phyloP scores from a whole-genome alignment of 1,140 invertebrate species.

The Subanguina moxae region DNA sequence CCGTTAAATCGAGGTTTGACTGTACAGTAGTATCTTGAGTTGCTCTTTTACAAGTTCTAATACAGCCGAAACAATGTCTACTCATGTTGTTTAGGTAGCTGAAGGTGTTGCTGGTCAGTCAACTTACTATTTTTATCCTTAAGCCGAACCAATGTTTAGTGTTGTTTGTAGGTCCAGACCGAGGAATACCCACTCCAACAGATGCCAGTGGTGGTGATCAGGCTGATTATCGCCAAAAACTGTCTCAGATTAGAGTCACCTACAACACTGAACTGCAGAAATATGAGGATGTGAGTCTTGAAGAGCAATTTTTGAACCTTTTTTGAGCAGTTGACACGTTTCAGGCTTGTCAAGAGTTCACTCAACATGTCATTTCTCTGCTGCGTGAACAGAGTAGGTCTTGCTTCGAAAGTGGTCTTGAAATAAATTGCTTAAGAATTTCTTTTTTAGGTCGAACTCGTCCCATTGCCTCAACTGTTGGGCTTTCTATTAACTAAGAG shows the following conservation, averaged over 20 bases:
- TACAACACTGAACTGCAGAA: slow-evolving; percentile 99
- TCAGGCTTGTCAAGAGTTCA: slow-evolving; percentile 98
- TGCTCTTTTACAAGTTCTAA: too few species aligned
- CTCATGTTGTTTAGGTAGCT: slow-evolving; percentile 81
- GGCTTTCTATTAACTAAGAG: too few species aligned
- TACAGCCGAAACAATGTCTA: too few species aligned
- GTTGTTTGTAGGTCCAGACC: slow-evolving; percentile 61
- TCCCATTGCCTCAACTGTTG: not conserved
- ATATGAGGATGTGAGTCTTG: slow-evolving; percentile 78
- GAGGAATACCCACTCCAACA: slow-evolving; percentile 62
- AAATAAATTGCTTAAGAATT: not conserved
- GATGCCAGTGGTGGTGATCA: slow-evolving; percentile 94
- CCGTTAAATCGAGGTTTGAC: too few species aligned
- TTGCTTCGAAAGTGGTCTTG: slow-evolving; percentile 33
- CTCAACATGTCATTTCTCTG: slow-evolving; percentile 97
- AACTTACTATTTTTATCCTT: slow-evolving; percentile 62
- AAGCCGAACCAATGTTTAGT: too few species aligned
- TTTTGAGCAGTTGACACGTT: slow-evolving; percentile 3
- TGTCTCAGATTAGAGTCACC: slow-evolving; percentile 96
- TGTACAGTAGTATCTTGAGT: too few species aligned
- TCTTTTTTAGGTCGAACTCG: slow-evolving; percentile 6
- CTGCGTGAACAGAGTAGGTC: slow-evolving; percentile 93
- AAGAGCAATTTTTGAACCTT: not conserved
- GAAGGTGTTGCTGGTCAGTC: slow-evolving; percentile 77
- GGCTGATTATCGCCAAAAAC: slow-evolving; percentile 95